phyloP scores from a whole-genome alignment of 2,113 vertebrate genomes.

The Strigops habroptila region DNA sequence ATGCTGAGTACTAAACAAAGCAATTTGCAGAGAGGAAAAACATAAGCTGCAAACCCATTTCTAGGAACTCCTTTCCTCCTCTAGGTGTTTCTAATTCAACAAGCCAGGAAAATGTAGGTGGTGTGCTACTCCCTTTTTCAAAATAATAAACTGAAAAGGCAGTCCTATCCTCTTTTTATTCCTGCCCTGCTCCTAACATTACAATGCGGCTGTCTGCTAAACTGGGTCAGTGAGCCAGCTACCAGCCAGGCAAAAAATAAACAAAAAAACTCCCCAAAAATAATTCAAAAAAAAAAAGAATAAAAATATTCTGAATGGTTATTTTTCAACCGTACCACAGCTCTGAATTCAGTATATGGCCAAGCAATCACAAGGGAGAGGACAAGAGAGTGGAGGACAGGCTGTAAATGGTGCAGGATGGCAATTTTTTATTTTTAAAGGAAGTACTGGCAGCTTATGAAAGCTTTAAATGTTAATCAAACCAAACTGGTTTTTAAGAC shows the following conservation, averaged over 20 bases:
- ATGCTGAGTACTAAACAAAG: neutral
- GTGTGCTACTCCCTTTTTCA: neutral
- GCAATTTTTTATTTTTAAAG: neutral
- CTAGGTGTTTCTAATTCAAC: neutral
- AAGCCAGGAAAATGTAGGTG: neutral
- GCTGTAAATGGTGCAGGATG: neutral
- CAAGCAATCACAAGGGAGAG: neutral
- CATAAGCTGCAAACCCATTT: neutral
- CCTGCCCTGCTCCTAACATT: neutral
- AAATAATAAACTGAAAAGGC: neutral
- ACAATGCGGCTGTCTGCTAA: neutral
- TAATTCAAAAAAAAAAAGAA: neutral
- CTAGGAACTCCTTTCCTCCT: neutral
- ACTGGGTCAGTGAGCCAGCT: neutral
- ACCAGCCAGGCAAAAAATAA: neutral
- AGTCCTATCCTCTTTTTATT: neutral
- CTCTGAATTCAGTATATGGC: neutral
- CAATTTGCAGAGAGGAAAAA: neutral
- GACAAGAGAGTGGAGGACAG: neutral
- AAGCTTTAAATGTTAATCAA: constrained; percentile 19
- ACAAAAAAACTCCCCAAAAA: neutral
- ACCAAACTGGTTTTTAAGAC: neutral
- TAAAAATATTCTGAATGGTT: neutral
- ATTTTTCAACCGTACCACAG: neutral
- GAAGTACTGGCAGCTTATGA: neutral